Conservation (phyloP, 2,113 vertebrate species). For the Redunca redunca region DNA sequence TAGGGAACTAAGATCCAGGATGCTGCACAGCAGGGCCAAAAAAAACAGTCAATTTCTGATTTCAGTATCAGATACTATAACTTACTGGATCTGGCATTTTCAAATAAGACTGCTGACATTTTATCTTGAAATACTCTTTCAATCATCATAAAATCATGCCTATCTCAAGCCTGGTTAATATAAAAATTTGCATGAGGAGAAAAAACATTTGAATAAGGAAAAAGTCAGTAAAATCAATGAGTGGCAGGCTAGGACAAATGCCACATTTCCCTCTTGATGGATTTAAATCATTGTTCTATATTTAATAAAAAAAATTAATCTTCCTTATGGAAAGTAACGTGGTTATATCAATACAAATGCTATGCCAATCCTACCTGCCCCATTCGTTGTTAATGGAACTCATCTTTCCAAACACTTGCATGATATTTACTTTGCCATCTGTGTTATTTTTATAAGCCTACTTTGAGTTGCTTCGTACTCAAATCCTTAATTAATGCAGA, state of each 20-base stretch:
- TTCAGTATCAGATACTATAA: not conserved
- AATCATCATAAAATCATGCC: not conserved
- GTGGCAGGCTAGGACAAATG: not conserved
- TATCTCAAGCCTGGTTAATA: not conserved
- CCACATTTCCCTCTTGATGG: constrained; percentile 27
- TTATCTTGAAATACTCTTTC: not conserved
- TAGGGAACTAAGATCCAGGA: not conserved
- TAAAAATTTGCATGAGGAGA: not conserved
- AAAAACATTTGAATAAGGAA: not conserved
- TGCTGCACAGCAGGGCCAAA: not conserved
- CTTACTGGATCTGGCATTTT: not conserved
- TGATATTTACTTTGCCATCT: not conserved
- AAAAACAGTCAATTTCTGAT: not conserved
- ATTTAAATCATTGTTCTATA: not conserved
- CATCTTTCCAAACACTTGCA: not conserved
- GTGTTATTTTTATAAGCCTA: not conserved
- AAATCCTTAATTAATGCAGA: not conserved
- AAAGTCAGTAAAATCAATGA: not conserved
- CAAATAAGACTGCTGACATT: not conserved
- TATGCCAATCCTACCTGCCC: not conserved
- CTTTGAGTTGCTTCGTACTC: not conserved
- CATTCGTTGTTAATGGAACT: not conserved
- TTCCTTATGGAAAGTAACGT: not conserved
- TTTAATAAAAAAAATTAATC: constrained; percentile 35
- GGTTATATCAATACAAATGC: not conserved